Evolutionary conservation across 2,888 invertebrate species (phyloP).

Genomic region (Mythimna lalbum): DNA sequence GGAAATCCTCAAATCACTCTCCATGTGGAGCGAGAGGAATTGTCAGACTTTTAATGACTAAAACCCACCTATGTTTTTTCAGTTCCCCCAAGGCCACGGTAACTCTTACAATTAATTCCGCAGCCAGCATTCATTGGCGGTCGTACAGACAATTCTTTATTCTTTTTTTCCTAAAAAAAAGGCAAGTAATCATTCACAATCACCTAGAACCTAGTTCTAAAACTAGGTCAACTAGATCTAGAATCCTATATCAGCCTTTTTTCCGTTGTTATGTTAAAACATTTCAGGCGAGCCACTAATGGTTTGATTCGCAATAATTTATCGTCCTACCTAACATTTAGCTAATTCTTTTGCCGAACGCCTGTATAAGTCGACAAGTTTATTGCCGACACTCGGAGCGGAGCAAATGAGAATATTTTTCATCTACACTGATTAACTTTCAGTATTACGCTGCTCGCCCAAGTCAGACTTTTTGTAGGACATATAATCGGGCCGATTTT

Average conservation of each 20-base stretch:
- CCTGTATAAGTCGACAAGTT: conserved; percentile 47
- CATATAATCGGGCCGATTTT: too few species aligned
- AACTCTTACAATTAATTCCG: too few species aligned
- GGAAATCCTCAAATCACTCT: too few species aligned
- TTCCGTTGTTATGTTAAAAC: conserved; percentile 57
- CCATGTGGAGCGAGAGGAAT: too few species aligned
- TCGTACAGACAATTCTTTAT: not conserved
- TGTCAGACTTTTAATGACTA: too few species aligned
- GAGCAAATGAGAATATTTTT: conserved; percentile 5
- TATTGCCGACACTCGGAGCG: conserved; percentile 3
- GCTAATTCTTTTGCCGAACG: conserved; percentile 63
- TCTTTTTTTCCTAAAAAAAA: not conserved
- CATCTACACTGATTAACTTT: conserved; percentile 31
- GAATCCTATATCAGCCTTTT: conserved; percentile 11
- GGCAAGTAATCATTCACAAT: not conserved
- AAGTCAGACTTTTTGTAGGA: too few species aligned
- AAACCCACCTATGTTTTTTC: too few species aligned
- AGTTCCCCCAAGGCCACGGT: too few species aligned
- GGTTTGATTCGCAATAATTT: conserved; percentile 67
- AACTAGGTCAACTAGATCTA: conserved; percentile 35
- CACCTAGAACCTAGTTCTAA: not conserved
- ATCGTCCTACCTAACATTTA: conserved; percentile 56
- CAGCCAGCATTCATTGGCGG: too few species aligned
- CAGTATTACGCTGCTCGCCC: too few species aligned
- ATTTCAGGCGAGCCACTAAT: conserved; percentile 57